Evolutionary conservation across 2,113 vertebrate species (phyloP).

Genomic region (Seriola rivoliana): DNA sequence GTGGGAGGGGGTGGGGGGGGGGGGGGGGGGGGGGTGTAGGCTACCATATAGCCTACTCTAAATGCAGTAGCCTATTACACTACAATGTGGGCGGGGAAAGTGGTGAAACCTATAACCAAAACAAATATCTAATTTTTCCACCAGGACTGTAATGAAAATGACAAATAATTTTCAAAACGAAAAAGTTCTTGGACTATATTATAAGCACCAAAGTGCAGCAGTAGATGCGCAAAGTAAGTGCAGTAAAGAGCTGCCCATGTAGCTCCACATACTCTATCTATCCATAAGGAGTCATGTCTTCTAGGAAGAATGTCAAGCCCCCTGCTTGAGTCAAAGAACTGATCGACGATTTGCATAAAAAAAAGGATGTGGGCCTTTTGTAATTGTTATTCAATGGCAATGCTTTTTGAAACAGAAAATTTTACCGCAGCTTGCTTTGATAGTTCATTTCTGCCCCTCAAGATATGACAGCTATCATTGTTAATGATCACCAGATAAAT

Average conservation of each 20-base stretch:
- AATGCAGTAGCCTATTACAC: not conserved
- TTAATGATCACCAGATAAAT: constrained; percentile 41
- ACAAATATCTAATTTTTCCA: not conserved
- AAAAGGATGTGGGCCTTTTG: not conserved
- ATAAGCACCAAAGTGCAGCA: not conserved
- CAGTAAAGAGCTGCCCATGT: too few relatives aligned
- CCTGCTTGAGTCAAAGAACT: too few relatives aligned
- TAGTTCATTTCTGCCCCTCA: not conserved
- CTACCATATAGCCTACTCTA: not conserved
- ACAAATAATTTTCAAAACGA: not conserved
- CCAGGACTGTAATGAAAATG: not conserved
- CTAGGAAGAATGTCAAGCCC: not conserved
- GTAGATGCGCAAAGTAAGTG: not conserved
- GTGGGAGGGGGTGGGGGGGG: too few relatives aligned
- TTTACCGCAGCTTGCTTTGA: not conserved
- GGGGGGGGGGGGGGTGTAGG: not conserved
- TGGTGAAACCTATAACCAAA: constrained; percentile 13
- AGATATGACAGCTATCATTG: constrained; percentile 11
- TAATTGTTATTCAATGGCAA: not conserved
- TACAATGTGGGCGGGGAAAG: constrained; percentile 20
- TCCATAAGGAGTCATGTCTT: not conserved
- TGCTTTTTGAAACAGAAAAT: not conserved
- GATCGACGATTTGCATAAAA: too few relatives aligned
- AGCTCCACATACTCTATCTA: too few relatives aligned
- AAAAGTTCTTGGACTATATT: not conserved